Base-by-base conservation (phyloP, 1,140 invertebrate genomes). In the Hypothenemus hampei region DNA sequence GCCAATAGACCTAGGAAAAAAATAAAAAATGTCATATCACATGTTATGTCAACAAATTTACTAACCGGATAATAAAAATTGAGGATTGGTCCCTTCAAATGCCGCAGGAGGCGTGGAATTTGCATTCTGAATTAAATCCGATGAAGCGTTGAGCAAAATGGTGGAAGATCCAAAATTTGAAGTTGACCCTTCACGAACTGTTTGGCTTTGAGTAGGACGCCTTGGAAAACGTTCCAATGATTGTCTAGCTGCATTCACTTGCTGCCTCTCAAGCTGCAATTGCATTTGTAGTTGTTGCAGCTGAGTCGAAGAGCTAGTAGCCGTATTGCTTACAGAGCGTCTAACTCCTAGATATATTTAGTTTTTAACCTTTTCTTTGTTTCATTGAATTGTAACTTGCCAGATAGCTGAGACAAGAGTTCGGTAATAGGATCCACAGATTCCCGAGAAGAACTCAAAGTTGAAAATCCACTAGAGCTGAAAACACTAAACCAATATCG, bases 401-500 rank as follows among this genome's bases (percentile, higher is more conserved):
- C 19, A 23, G 18, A 4, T 21, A 97, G 79, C 74, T 95, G 92
- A 44, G 91, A 93, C 48, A 96, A 76, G 58, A 96, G 77, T 77
- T 97, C 92, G 31, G 91, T 89, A 62, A 97, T 97, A 45, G 93
- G 93, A 81, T 97, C 93, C 68, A 91, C 88, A 60, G 88, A 83
- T 69, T 97, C 93, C 63, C 90, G 84, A 68, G 85, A 88, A 54
- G 86, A 86, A 62, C 89, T 92, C 62, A 87, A 72, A 50, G 84
- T 82, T 53, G 84, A 80, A 39, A 92, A 78, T 41, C 87, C 88
- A 64, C 87, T 86, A 60, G 88, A 84, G 74, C 85, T 85, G 64
- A 61, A 71, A 66, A 72, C 63, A 66, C 70, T 69, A 58, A 52
- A 48, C 41, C 49, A 56, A 43, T 47, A 55, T 55, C 53, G 39